Base-by-base conservation (phyloP, 2,888 invertebrate genomes). In the Nysson spinosus region DNA sequence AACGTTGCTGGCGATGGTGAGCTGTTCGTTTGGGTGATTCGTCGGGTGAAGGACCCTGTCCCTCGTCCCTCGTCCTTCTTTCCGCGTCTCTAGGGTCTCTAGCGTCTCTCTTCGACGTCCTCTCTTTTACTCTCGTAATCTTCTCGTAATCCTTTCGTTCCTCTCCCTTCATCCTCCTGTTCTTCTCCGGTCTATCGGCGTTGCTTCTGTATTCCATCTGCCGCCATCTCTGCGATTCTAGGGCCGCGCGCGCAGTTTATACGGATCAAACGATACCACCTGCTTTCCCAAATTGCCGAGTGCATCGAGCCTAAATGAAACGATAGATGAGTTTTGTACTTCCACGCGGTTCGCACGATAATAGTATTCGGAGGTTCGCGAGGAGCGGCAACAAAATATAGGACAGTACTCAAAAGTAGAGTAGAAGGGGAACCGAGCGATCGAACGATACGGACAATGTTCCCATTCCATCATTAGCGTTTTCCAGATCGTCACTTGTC, bases 1-100 rank as follows among this genome's bases (percentile, higher is more conserved):
- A 52, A 40, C 46, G 35, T 22, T 43, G 4, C 35, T 50, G 30
- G 9, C 51, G 32, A 24, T 47, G 54, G 66, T 67, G 55, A 69
- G 58, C 61, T 68, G 56, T 69, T 69, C 61, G 72, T 66, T 75
- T 63, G 54, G 60, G 71, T 69, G 69, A 65, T 68, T 71, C 75
- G 76, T 66, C 77, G 78, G 78, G 77, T 82, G 78, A 80, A 81
- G 78, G 79, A 79, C 79, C 79, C 77, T 72, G 64, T 70, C 69
- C 65, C 71, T n/a, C n/a, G n/a, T 69, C 62, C 62, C 40, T 67
- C 58, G 66, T 43, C 56, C 54, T 62, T 46, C 51, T 47, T 63
- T 61, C 54, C 46, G 30, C 12, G 34, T 40, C 40, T 14, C 26
- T 17, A n/a, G n/a, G n/a, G n/a, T n/a, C n/a, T 17, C 17, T 9